Conservation (phyloP, 2,113 vertebrate species). For the Microcebus lehilahytsara region DNA sequence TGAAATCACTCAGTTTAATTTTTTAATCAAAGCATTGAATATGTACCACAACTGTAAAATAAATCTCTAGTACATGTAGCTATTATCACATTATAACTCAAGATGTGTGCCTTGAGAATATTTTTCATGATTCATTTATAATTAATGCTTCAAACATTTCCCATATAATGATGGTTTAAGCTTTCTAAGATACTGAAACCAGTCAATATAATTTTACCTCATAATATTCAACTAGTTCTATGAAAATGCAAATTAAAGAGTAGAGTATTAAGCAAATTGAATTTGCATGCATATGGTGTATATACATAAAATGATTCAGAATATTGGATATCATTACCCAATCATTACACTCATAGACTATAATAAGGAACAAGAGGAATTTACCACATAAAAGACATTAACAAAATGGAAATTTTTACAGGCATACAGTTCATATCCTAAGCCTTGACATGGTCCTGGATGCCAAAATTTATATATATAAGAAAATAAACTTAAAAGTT, state of each 20-base stretch:
- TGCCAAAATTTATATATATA: constrained; percentile 57
- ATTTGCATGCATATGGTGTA: constrained; percentile 74
- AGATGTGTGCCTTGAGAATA: constrained; percentile 61
- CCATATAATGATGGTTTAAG: constrained; percentile 58
- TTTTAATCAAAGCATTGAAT: constrained; percentile 55
- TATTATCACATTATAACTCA: constrained; percentile 61
- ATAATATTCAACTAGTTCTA: constrained; percentile 63
- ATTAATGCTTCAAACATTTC: constrained; percentile 66
- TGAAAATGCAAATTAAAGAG: constrained; percentile 77
- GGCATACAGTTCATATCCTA: constrained; percentile 62
- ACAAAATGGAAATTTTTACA: constrained; percentile 74
- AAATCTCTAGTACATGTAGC: constrained; percentile 56
- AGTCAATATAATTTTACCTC: constrained; percentile 71
- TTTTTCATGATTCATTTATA: constrained; percentile 70
- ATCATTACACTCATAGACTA: constrained; percentile 66
- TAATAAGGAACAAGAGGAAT: constrained; percentile 74
- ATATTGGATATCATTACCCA: constrained; percentile 75
- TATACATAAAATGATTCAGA: constrained; percentile 67
- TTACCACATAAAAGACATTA: constrained; percentile 74
- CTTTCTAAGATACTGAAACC: constrained; percentile 54
- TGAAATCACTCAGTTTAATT: constrained; percentile 44
- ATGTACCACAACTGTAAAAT: constrained; percentile 49
- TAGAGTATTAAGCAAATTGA: constrained; percentile 62
- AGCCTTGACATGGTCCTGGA: constrained; percentile 47
- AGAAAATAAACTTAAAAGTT: constrained; percentile 56